These are phyloP conservation scores for Hystrix cristata DNA, from an alignment of 2,113 vertebrate genomes.

Conservation along the genomic window DNA sequence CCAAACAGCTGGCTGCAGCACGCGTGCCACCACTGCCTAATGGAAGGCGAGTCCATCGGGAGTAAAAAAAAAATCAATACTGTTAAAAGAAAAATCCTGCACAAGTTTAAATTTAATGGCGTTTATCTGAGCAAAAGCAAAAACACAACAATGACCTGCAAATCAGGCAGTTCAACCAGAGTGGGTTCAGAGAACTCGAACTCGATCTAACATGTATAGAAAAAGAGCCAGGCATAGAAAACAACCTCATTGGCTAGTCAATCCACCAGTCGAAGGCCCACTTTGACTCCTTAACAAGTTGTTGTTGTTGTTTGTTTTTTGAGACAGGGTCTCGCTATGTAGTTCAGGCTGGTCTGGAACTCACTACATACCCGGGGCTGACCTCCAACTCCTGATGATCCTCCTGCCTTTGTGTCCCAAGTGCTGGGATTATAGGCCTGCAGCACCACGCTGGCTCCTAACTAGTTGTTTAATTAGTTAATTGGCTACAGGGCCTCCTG, in stretches of 20 bases:
- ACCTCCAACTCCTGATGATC: too few species aligned
- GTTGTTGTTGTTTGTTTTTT: too few species aligned
- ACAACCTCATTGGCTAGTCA: not conserved
- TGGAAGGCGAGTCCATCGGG: not conserved
- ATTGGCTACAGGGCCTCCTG: not conserved
- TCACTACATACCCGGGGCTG: too few species aligned
- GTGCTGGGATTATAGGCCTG: too few species aligned
- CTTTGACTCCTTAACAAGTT: not conserved
- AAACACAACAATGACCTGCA: not conserved
- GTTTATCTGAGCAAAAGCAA: not conserved
- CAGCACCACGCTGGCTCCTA: too few species aligned
- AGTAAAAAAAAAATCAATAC: not conserved
- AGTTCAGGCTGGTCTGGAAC: too few species aligned
- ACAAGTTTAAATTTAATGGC: not conserved
- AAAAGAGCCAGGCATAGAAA: not conserved
- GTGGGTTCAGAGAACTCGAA: not conserved
- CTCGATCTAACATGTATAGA: not conserved
- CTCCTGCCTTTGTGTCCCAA: too few species aligned
- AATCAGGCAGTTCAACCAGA: not conserved
- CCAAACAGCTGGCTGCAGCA: not conserved
- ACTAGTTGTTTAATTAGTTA: not conserved
- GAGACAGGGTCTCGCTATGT: too few species aligned
- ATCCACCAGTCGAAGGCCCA: not conserved
- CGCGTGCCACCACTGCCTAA: not conserved
- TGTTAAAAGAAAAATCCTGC: not conserved